These are phyloP conservation scores for Teinopalpus imperialis DNA, from an alignment of 2,888 invertebrate genomes.

Conservation along the genomic window DNA sequence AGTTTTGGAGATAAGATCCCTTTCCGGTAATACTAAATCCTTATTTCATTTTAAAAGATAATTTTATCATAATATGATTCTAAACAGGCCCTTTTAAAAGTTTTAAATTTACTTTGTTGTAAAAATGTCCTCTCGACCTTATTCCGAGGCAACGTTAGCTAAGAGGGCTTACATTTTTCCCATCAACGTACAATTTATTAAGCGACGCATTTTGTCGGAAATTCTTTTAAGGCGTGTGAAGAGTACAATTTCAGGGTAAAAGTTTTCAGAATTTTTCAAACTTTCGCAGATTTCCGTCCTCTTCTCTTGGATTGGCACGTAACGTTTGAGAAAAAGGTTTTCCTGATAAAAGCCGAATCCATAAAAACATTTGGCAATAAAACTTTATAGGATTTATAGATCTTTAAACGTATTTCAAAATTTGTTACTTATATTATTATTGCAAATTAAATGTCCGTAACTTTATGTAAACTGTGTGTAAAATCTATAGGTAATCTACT, in stretches of 20 bases:
- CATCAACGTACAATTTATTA: constrained; percentile 42
- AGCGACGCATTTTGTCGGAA: constrained; percentile 38
- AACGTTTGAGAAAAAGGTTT: constrained; percentile 32
- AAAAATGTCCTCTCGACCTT: constrained; percentile 23
- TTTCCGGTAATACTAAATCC: too few species aligned
- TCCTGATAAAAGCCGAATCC: constrained; percentile 28
- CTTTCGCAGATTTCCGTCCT: constrained; percentile 37
- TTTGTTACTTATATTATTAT: too few species aligned
- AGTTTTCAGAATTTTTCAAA: constrained; percentile 39
- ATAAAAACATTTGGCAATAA: background rate
- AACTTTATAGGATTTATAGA: too few species aligned
- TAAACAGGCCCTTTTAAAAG: too few species aligned
- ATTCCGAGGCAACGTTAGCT: constrained; percentile 26
- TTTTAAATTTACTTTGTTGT: background rate
- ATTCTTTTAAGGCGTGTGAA: constrained; percentile 37
- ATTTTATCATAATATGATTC: background rate
- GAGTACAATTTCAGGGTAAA: constrained; percentile 33
- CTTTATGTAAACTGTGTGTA: too few species aligned
- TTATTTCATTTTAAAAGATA: background rate
- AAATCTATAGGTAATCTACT: too few species aligned
- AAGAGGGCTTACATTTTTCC: constrained; percentile 22
- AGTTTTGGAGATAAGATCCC: too few species aligned
- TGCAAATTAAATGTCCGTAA: too few species aligned
- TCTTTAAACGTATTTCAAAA: too few species aligned
- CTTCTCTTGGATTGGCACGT: constrained; percentile 38